These are phyloP conservation scores for Tipula unca DNA, from an alignment of 2,888 invertebrate genomes.

Conservation along the genomic window DNA sequence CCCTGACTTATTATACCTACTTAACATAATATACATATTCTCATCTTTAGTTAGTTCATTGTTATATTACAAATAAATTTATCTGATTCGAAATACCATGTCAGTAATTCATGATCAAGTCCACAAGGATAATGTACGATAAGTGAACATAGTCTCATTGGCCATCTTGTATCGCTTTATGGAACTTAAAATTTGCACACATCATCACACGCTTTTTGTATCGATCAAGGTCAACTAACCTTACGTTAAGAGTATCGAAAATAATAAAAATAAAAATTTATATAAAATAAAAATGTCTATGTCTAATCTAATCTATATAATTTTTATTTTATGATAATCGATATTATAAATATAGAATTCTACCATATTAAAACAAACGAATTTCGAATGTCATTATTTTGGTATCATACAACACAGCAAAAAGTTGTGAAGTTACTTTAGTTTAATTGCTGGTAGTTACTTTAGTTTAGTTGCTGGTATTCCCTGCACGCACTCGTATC, in stretches of 20 bases:
- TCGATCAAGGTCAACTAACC: background rate
- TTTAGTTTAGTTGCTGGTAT: background rate
- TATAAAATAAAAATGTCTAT: background rate
- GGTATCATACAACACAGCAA: background rate
- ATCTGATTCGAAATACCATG: no score
- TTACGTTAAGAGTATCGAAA: background rate
- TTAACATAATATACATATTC: no score
- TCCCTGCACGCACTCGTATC: background rate
- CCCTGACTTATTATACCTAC: no score
- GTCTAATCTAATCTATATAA: conserved; percentile 2
- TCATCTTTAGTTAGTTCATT: no score
- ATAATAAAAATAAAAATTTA: background rate
- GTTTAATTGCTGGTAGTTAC: background rate
- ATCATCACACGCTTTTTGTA: background rate
- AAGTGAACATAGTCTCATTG: background rate
- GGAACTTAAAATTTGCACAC: background rate
- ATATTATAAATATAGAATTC: background rate
- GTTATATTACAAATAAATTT: no score
- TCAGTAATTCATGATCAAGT: background rate
- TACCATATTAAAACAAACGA: background rate
- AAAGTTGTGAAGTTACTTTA: background rate
- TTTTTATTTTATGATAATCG: background rate
- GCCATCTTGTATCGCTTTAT: background rate
- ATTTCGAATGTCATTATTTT: background rate
- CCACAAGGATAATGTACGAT: background rate